phyloP scores from a whole-genome alignment of 2,113 vertebrate genomes.

The Bos javanicus region DNA sequence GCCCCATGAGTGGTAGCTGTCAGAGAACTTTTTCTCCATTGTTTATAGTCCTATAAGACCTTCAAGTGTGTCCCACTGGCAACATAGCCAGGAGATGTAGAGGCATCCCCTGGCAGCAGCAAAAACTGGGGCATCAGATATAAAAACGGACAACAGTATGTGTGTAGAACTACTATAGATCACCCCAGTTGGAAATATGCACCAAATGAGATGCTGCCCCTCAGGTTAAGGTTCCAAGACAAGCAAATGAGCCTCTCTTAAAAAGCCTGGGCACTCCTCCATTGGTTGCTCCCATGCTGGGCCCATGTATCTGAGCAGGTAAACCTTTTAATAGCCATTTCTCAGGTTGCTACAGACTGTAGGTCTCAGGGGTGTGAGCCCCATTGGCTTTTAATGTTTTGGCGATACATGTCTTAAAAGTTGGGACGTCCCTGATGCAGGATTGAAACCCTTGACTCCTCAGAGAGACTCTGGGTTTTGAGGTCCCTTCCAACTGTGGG shows the following conservation, averaged over 20 bases:
- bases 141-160: neutral
- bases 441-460: neutral
- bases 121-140: neutral
- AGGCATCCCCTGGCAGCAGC: neutral
- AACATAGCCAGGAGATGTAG: neutral
- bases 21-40: neutral
- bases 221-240: neutral
- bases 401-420: neutral
- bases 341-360: neutral
- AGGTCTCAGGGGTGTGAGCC: neutral
- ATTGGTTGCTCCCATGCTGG: neutral
- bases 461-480: neutral
- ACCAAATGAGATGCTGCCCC: neutral
- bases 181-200: neutral
- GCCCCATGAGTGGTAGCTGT: neutral
- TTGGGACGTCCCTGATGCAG: neutral
- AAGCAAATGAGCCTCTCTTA: neutral
- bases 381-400: neutral
- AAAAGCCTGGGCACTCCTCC: neutral
- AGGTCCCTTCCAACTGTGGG: neutral
- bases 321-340: neutral
- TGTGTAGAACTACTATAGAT: neutral
- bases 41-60: neutral
- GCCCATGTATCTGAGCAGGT: neutral
- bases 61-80: neutral